Evolutionary conservation across 2,113 vertebrate genomes (phyloP), one percentile per base, ranked within the genome.

Genomic region (Ploceus nigricollis): DNA sequence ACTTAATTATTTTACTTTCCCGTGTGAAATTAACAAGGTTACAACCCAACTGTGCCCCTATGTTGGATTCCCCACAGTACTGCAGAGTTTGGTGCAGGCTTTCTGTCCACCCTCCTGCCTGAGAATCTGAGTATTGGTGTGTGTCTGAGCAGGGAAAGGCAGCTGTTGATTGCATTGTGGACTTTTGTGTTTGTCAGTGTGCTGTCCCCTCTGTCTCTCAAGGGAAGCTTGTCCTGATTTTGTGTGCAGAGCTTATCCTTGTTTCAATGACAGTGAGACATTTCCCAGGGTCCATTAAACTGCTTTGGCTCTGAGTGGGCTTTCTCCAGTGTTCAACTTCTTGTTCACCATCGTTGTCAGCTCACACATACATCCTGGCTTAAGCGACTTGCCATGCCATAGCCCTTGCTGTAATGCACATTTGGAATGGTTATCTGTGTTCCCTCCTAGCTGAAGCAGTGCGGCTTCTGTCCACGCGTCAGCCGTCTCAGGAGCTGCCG

Each of bases 381-480:
- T 42, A 75, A 33, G 15, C 1, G 2, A 56, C 61, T 82, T 85
- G 51, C 23, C 35, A 1, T 44, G 25, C 21, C 56, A 45, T 47
- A 69, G 57, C 37, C 25, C 21, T 53, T 81, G 53, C 50, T 57
- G 21, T 76, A 57, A 39, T 31, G 42, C 17, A 35, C 21, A 2
- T 68, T 82, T 47, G 20, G n/a, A 65, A 30, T 33, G 14, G 51
- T n/a, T 89, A 4, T 33, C 39, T 75, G 22, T 60, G 19, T 30
- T 93, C 47, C 45, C 45, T 69, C 37, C 45, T 64, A 27, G 66
- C 31, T 90, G 58, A 93, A 65, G 66, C 44, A 79, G 18, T 21
- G 35, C 2, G 5, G 3, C 40, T 80, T 72, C 40, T 53, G 19
- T 60, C 45, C 1, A 0, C 0, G 0, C 27, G 50, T 64, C 82